Percentiles rank a stretch among this genome's conserved stretches.
Conservation (phyloP, 1,140 invertebrate species). For the Mesaphorura yosii region DNA sequence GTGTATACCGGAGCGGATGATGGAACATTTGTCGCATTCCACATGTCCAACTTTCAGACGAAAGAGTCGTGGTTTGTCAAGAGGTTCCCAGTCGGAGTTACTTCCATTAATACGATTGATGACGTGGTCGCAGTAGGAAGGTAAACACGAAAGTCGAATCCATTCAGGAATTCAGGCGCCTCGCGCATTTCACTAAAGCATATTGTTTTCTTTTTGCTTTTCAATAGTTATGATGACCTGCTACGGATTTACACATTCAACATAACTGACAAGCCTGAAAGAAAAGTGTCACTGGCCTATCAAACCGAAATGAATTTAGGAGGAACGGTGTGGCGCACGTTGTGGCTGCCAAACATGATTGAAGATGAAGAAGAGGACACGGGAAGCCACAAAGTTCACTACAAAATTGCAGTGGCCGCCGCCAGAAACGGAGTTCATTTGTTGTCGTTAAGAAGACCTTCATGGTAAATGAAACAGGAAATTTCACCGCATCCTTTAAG, state of each 20-base stretch:
- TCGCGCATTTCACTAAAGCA: too few species aligned
- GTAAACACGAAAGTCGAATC: too few species aligned
- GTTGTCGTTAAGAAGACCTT: conserved; percentile 4
- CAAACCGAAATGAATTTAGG: conserved; percentile 20
- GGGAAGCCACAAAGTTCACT: too few species aligned
- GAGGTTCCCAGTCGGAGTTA: conserved; percentile 26
- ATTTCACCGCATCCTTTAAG: too few species aligned
- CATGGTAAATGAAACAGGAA: too few species aligned
- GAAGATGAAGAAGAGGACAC: not conserved
- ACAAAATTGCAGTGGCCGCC: conserved; percentile 18
- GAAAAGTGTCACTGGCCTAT: not conserved
- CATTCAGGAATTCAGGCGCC: too few species aligned
- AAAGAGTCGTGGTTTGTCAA: conserved; percentile 11
- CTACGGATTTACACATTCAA: conserved; percentile 17
- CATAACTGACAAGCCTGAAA: not conserved
- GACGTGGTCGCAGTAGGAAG: conserved; percentile 26
- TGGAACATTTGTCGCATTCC: conserved; percentile 23
- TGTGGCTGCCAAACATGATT: conserved; percentile 11
- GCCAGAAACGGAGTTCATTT: conserved; percentile 27
- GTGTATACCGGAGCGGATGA: conserved; percentile 27
- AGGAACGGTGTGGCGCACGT: conserved; percentile 28
- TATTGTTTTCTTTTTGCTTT: too few species aligned
- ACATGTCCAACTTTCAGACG: conserved; percentile 7
- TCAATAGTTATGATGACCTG: conserved; percentile 28
- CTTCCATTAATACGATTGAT: conserved; percentile 19